Evolutionary conservation across 1,140 invertebrate genomes (phyloP), one percentile per base, ranked within the genome.

Genomic region (Zophobas morio): DNA sequence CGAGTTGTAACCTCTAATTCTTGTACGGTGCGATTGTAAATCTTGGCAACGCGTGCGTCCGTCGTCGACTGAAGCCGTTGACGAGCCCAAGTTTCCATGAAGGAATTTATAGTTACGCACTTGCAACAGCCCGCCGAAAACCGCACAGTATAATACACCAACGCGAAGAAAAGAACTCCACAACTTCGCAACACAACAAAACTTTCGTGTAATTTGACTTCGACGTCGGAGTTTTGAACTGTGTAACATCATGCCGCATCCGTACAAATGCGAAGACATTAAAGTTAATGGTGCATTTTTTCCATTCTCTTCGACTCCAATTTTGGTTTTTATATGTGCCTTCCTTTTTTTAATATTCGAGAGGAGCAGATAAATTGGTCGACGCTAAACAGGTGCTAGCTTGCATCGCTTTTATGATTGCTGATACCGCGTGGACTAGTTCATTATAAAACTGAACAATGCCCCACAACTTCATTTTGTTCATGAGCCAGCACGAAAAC

Each of bases 41-140:
- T 66, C 60, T 66, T 66, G 56, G 56, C 53, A 60, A 60, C 56
- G 56, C 56, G 56, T 60, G 60, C 60, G 60, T 66, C 60, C 60
- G 60, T 66, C 60, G 60, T 66, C 60, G 60, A 42, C 6, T 66
- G 37, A 32, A 66, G 39, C 8, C 60, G 60, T 66, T 66, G 60
- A 66, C 60, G 60, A 66, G 40, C n/a, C 60, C 39, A 66, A 66
- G 33, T 66, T 66, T 42, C 60, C 60, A 66, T 66, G 60, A 42
- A 66, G 60, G 60, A 66, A 66, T 66, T 66, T 66, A 66, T 66
- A 66, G 60, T 66, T 66, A 66, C 60, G 60, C 60, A 66, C 60
- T 66, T 42, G 60, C 39, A 66, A 66, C 60, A 66, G 60, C 60
- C 8, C 60, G 60, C 34, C 60, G 60, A 66, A 66, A 66, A 66